Conservation (phyloP, 2,888 invertebrate species). For the Sarcophaga variegata region DNA sequence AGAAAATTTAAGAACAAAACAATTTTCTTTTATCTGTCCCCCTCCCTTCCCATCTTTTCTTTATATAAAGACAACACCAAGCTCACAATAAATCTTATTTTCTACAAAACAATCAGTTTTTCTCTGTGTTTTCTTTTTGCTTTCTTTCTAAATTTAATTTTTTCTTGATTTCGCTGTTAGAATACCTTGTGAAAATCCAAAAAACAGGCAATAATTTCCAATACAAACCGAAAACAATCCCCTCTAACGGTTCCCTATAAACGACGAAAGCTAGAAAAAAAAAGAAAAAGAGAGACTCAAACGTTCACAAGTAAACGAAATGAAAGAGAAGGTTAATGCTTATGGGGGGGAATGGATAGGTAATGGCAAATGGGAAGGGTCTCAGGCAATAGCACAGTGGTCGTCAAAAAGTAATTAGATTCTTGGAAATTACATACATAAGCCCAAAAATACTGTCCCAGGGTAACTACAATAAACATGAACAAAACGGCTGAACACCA, state of each 20-base stretch:
- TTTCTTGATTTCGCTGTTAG: background rate
- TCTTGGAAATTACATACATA: constrained; percentile 75
- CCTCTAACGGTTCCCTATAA: background rate
- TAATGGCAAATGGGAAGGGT: no score
- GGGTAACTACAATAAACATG: constrained; percentile 45
- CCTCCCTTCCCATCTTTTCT: background rate
- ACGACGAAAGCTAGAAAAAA: background rate
- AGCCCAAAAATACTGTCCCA: constrained; percentile 73
- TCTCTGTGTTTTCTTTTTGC: background rate
- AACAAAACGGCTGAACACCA: constrained; percentile 33
- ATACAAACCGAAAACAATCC: background rate
- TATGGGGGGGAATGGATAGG: no score
- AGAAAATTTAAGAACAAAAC: background rate
- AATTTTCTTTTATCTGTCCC: background rate
- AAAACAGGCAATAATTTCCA: constrained; percentile 6
- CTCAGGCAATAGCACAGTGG: constrained; percentile 51
- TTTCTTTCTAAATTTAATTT: background rate
- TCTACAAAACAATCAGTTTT: constrained; percentile 11
- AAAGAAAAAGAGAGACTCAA: constrained; percentile 2
- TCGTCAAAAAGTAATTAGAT: constrained; percentile 79
- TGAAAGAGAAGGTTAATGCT: no score
- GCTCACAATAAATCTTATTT: constrained; percentile 9
- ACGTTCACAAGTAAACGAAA: background rate
- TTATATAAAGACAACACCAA: background rate
- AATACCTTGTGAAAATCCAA: background rate